A percentile compares a stretch with the other conserved stretches of the same genome.
These are phyloP conservation scores for Pachyseris speciosa DNA, from an alignment of 64 coral and sea anemone species.

Conservation along the genomic window DNA sequence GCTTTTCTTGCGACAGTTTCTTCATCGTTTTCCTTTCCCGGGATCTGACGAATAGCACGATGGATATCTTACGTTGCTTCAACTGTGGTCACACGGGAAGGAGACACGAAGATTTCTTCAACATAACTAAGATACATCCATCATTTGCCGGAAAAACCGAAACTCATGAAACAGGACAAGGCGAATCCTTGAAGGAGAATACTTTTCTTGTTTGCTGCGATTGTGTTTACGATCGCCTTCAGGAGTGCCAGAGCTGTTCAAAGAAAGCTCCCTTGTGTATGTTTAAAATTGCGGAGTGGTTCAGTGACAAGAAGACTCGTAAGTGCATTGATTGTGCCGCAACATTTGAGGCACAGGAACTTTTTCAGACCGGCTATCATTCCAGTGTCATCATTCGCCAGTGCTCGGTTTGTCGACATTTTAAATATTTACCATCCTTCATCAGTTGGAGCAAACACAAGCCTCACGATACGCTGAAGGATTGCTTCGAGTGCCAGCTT, in stretches of 20 bases:
- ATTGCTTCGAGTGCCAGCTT: conserved; percentile 86
- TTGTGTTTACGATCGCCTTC: conserved; percentile 96
- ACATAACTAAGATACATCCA: conserved; percentile 88
- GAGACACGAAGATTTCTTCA: conserved; percentile 87
- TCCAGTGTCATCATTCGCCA: conserved; percentile 86
- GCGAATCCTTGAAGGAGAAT: conserved; percentile 65
- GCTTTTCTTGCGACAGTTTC: not conserved
- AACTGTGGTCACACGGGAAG: conserved; percentile 82
- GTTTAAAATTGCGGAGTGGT: conserved; percentile 99
- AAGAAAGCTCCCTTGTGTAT: conserved; percentile 89
- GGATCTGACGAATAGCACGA: not conserved
- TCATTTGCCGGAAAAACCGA: conserved; percentile 48
- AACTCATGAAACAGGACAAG: conserved; percentile 44
- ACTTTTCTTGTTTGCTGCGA: conserved; percentile 88
- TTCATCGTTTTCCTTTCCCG: not conserved
- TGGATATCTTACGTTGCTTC: conserved; percentile 84
- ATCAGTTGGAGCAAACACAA: conserved; percentile 63
- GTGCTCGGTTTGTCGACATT: conserved; percentile 87
- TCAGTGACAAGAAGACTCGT: conserved; percentile 70
- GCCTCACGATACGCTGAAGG: conserved; percentile 49
- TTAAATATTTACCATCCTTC: conserved; percentile 96
- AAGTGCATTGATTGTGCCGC: conserved; percentile 92
- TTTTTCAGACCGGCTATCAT: conserved; percentile 74
- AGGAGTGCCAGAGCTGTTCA: conserved; percentile 81
- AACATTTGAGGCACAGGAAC: conserved; percentile 58